Conservation (phyloP, 1,140 invertebrate genomes). For the Drosophila kohkoa region DNA sequence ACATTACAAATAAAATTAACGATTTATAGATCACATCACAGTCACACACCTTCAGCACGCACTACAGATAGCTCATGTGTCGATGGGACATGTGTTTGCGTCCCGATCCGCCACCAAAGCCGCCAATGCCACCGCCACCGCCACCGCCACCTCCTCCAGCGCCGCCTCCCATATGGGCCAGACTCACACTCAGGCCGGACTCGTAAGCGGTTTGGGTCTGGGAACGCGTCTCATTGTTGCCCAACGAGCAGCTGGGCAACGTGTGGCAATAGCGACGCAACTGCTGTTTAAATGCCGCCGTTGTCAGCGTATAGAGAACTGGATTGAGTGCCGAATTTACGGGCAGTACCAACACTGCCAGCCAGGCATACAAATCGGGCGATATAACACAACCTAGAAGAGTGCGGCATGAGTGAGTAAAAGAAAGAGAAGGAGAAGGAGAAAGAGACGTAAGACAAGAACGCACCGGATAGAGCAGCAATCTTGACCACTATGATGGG, state of each 20-base stretch:
- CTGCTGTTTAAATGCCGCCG: constrained; percentile 86
- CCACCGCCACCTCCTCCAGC: too few relatives aligned
- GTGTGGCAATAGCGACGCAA: constrained; percentile 81
- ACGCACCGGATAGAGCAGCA: constrained; percentile 86
- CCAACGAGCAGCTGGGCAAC: constrained; percentile 70
- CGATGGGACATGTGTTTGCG: constrained; percentile 65
- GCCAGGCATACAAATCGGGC: constrained; percentile 87
- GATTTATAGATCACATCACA: constrained; percentile 65
- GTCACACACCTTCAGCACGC: not conserved
- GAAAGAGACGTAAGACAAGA: not conserved
- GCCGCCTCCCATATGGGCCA: constrained; percentile 66
- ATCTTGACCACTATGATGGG: constrained; percentile 88
- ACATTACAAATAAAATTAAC: constrained; percentile 58
- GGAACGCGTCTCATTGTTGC: constrained; percentile 74
- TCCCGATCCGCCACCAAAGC: constrained; percentile 53
- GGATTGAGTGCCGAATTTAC: constrained; percentile 91
- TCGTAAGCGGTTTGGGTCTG: constrained; percentile 78
- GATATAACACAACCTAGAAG: constrained; percentile 84
- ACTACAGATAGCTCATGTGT: constrained; percentile 72
- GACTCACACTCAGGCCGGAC: constrained; percentile 75
- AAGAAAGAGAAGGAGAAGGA: not conserved
- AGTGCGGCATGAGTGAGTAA: not conserved
- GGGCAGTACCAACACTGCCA: constrained; percentile 89
- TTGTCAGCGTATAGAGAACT: constrained; percentile 89
- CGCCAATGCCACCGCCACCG: too few relatives aligned